Evolutionary conservation across 2,888 invertebrate species (phyloP).

Genomic region (Drosophila siamana): DNA sequence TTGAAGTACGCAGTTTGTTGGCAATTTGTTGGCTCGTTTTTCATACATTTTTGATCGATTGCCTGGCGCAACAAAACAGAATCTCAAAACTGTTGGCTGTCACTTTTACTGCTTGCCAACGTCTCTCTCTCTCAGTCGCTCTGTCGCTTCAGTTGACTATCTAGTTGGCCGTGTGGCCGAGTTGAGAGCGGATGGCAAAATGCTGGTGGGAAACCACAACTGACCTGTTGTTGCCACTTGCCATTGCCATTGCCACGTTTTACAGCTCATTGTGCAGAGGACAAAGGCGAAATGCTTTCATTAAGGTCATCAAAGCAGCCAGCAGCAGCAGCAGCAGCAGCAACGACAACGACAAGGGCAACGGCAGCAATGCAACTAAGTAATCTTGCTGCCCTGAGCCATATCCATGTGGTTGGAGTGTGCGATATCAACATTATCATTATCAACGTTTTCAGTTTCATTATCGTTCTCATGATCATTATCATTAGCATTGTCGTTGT

Average conservation of each 20-base stretch:
- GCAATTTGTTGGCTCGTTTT: slow-evolving; percentile 11
- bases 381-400: slow-evolving; percentile 24
- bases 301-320: slow-evolving; percentile 51
- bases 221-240: slow-evolving; percentile 33
- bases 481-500: not conserved
- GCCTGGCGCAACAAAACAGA: slow-evolving; percentile 12
- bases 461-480: slow-evolving; percentile 31
- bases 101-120: slow-evolving; percentile 1
- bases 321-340: not conserved
- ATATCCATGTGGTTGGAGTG: slow-evolving; percentile 10
- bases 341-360: slow-evolving; percentile 3
- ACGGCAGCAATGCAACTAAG: slow-evolving; percentile 33
- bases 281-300: slow-evolving; percentile 46
- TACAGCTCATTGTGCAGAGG: slow-evolving; percentile 44
- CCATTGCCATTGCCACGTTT: slow-evolving; percentile 26
- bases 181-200: not conserved
- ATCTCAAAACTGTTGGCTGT: slow-evolving; percentile 42
- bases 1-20: slow-evolving; percentile 9
- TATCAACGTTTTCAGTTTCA: slow-evolving; percentile 8
- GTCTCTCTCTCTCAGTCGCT: not conserved
- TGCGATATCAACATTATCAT: slow-evolving; percentile 37
- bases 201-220: slow-evolving; percentile 1
- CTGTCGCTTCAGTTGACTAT: slow-evolving; percentile 2
- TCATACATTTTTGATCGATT: slow-evolving; percentile 29
- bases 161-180: not conserved